Evolutionary conservation across 2,888 invertebrate genomes (phyloP), one percentile per base, ranked within the genome.

Genomic region (Orgyia antiqua): DNA sequence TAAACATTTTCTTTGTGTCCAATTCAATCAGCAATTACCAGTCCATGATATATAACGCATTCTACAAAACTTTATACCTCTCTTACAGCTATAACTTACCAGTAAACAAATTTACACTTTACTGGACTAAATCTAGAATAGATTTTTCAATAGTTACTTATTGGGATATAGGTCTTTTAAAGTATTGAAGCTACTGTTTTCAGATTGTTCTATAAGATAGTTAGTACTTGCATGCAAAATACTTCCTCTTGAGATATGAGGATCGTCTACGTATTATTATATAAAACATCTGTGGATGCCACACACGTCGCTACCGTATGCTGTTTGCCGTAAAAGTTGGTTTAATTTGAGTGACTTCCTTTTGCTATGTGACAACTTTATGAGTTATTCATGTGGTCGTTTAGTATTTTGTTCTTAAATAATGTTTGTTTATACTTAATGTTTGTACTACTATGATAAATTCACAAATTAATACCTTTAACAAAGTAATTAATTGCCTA

Each of bases 201-300:
- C 61, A 74, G 84, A 84, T 83, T 73, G 71, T 74, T 73, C 68
- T 68, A 70, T 72, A 76, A 82, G 83, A 83, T 83, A 77, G 69
- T 67, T 76, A 64, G 73, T 68, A 58, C 70, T 64, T 62, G 75
- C 75, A 84, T 83, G 83, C 79, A 79, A 79, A 84, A 76, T 73
- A 79, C 80, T 84, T 83, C 80, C 82, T 68, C 68, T 71, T 70
- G 72, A 78, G 83, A 82, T 84, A 80, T 82, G 80, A 70, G 68
- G 68, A 73, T 71, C 72, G 74, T 74, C 73, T 52, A 47, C 68
- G 62, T 66, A 73, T 72, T 73, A 73, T 75, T 79, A 76, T 76
- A 75, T 75, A 68, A 71, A 66, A 66, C 67, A 72, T 69, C 67
- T 58, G 61, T 45, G 61, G 65, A 69, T 68, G 68, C 82, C 82